Evolutionary conservation across 2,888 invertebrate species (phyloP).

Genomic region (Oeneis ivallda): DNA sequence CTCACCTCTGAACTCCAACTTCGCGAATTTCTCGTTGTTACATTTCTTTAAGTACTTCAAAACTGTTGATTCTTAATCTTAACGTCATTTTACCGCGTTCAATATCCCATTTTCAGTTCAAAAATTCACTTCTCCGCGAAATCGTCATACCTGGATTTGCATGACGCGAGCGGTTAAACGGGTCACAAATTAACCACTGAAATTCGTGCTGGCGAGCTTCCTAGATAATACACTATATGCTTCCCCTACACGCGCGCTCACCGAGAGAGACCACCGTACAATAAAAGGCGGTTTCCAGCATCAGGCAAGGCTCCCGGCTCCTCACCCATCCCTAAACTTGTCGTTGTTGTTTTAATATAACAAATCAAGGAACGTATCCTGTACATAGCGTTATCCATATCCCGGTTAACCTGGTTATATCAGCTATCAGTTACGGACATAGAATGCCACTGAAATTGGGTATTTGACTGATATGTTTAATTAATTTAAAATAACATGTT

Average conservation of each 20-base stretch:
- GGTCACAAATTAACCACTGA: not conserved
- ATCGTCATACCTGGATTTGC: not conserved
- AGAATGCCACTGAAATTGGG: no score
- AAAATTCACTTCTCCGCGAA: not conserved
- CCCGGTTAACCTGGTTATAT: no score
- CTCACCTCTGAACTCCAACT: constrained; percentile 90
- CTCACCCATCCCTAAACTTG: not conserved
- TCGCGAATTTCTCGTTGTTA: constrained; percentile 85
- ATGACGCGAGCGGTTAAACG: no score
- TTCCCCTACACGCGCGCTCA: not conserved
- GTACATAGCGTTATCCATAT: no score
- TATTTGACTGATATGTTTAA: no score
- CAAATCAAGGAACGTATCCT: no score
- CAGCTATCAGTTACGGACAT: no score
- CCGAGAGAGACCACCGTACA: not conserved
- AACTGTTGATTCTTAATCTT: no score
- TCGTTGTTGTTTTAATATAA: not conserved
- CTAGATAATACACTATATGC: no score
- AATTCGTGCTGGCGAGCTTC: not conserved
- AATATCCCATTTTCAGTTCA: not conserved
- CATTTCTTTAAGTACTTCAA: constrained; percentile 86
- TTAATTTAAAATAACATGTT: no score
- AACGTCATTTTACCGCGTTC: constrained; percentile 82
- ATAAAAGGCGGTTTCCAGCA: constrained; percentile 2
- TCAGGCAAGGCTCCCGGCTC: not conserved